Evolutionary conservation across 2,888 invertebrate species (phyloP).

Genomic region (Coenonympha glycerion): DNA sequence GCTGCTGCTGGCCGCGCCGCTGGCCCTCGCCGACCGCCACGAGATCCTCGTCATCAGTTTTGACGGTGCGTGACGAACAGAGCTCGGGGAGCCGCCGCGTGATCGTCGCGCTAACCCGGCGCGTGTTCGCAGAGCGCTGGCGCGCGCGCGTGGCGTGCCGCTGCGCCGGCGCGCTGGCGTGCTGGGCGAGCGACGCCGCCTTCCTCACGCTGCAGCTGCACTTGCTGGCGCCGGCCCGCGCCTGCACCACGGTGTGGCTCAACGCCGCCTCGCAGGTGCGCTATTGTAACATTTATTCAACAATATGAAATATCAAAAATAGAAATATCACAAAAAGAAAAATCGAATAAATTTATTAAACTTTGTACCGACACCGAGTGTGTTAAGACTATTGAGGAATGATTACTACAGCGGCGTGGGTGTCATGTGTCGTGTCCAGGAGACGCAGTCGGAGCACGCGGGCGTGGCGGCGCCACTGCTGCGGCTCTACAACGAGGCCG

Average conservation of each 20-base stretch:
- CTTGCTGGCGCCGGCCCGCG: constrained; percentile 41
- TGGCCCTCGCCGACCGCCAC: constrained; percentile 45
- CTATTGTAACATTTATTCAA: too few species aligned
- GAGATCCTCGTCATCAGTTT: constrained; percentile 45
- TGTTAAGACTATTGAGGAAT: too few species aligned
- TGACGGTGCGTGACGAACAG: constrained; percentile 30
- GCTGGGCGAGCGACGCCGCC: constrained; percentile 35
- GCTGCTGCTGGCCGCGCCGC: constrained; percentile 48
- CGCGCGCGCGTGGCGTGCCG: constrained; percentile 36
- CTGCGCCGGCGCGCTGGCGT: constrained; percentile 38
- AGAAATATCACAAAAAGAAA: too few species aligned
- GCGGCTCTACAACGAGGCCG: constrained; percentile 53
- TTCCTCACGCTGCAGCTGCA: constrained; percentile 49
- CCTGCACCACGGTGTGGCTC: constrained; percentile 52
- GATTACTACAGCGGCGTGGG: too few species aligned
- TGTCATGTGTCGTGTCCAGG: constrained; percentile 38
- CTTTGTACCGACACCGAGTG: too few species aligned
- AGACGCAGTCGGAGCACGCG: constrained; percentile 50
- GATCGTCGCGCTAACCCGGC: too few species aligned
- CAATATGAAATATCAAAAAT: too few species aligned
- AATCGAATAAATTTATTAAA: too few species aligned
- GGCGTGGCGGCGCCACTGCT: constrained; percentile 52
- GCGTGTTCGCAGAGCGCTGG: constrained; percentile 31
- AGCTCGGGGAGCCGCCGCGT: background rate
- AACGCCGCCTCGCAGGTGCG: constrained; percentile 53